Evolutionary conservation across 2,888 invertebrate genomes (phyloP).

Genomic region (Drosophila peninsularis): DNA sequence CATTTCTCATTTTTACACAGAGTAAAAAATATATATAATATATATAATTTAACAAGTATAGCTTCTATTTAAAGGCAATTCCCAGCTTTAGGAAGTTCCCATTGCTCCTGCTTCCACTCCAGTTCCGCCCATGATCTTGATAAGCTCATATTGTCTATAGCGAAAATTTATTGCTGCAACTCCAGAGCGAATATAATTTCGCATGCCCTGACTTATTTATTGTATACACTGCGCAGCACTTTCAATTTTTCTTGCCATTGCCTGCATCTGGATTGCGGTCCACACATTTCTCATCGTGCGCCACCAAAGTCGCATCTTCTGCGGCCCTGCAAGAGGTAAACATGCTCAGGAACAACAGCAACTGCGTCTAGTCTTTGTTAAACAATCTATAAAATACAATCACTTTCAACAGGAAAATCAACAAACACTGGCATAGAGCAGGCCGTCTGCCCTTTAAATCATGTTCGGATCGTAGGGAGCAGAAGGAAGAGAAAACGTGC

Average conservation of each 20-base stretch:
- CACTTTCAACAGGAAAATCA: conserved; percentile 62
- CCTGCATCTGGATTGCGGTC: conserved; percentile 8
- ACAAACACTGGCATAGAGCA: conserved; percentile 31
- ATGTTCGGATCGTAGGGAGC: conserved; percentile 49
- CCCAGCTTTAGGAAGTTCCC: neutral
- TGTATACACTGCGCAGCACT: conserved; percentile 15
- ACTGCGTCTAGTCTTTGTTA: conserved; percentile 32
- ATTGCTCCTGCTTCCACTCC: neutral
- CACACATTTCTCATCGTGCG: conserved; percentile 15
- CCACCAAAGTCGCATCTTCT: conserved; percentile 37
- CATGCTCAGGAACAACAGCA: conserved; percentile 38
- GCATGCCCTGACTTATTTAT: conserved; percentile 9
- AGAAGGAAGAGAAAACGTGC: conserved; percentile 45
- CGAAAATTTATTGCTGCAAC: neutral
- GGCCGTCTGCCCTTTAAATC: conserved; percentile 68
- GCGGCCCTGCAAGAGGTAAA: conserved; percentile 36
- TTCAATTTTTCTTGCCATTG: conserved; percentile 21
- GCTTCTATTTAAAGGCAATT: neutral
- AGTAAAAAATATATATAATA: neutral
- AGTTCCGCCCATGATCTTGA: conserved; percentile 1
- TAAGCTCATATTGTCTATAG: conserved; percentile 1
- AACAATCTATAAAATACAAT: conserved; percentile 70
- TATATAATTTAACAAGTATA: neutral
- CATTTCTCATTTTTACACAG: neutral
- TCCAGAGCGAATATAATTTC: neutral